Conservation (phyloP, 2,888 invertebrate species). For the Ochropleura leucogaster region DNA sequence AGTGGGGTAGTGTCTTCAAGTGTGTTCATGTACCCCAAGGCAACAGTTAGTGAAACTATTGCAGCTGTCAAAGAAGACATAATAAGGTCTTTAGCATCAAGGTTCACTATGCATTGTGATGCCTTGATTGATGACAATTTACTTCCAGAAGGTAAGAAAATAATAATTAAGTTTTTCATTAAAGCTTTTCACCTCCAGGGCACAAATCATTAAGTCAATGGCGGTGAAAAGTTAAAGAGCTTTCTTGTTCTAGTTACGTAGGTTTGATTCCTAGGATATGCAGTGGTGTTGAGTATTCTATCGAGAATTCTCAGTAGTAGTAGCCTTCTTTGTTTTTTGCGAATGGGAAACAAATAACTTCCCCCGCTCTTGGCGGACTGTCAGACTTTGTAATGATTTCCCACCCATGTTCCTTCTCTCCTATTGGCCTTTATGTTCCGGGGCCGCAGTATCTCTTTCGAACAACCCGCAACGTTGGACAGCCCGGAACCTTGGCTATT, state of each 20-base stretch:
- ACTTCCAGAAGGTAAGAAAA: conserved; percentile 91
- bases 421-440: too few relatives aligned
- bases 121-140: conserved; percentile 96
- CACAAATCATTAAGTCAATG: too few relatives aligned
- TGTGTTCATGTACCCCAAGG: conserved; percentile 95
- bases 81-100: conserved; percentile 95
- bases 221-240: background rate
- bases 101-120: conserved; percentile 98
- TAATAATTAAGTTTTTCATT: background rate
- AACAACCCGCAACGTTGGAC: too few relatives aligned
- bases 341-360: too few relatives aligned
- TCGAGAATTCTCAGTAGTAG: background rate
- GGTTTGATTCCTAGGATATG: background rate
- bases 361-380: too few relatives aligned
- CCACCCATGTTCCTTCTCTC: too few relatives aligned
- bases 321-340: too few relatives aligned
- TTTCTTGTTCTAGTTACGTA: background rate
- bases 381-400: too few relatives aligned
- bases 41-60: conserved; percentile 93
- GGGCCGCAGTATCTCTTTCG: too few relatives aligned
- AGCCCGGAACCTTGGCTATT: too few relatives aligned
- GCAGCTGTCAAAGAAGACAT: conserved; percentile 95
- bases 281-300: background rate
- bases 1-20: conserved; percentile 93
- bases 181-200: too few relatives aligned